Conservation (phyloP, 2,113 vertebrate genomes). For the Charadrius vociferus region DNA sequence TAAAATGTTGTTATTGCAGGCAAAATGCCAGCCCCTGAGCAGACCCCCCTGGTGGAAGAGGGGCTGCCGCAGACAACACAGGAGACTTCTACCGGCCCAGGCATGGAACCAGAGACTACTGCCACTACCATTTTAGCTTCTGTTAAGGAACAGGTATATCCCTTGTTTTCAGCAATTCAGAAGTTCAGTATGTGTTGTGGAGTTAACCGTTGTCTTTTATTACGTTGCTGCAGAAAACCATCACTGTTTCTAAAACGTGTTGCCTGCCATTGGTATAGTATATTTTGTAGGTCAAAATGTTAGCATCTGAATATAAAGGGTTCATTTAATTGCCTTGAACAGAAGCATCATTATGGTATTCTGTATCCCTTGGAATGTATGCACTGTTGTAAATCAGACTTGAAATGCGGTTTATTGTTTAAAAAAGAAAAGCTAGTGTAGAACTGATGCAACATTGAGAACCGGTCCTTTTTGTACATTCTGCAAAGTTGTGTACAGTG, state of each 20-base stretch:
- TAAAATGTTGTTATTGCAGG: constrained; percentile 68
- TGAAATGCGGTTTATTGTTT: not conserved
- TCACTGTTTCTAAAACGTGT: not conserved
- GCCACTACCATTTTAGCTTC: constrained; percentile 96
- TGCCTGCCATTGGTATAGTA: not conserved
- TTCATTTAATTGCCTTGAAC: constrained; percentile 46
- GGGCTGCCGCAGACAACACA: constrained; percentile 81
- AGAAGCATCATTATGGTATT: constrained; percentile 49
- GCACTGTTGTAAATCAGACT: not conserved
- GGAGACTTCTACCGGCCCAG: constrained; percentile 77
- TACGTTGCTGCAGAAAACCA: not conserved
- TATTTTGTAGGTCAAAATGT: not conserved
- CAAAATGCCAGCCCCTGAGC: constrained; percentile 94
- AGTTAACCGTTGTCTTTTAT: not conserved
- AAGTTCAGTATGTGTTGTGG: not conserved
- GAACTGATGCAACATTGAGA: not conserved
- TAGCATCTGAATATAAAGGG: constrained; percentile 30
- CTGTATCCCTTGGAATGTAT: constrained; percentile 24
- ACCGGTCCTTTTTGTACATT: not conserved
- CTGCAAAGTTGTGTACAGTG: not conserved
- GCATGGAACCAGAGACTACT: constrained; percentile 89
- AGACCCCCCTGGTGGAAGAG: constrained; percentile 88
- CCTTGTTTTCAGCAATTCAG: not conserved
- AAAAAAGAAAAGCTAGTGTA: not conserved
- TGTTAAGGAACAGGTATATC: constrained; percentile 96